phyloP scores from a whole-genome alignment of 2,113 vertebrate species.

The Pomatorhinus ruficollis region DNA sequence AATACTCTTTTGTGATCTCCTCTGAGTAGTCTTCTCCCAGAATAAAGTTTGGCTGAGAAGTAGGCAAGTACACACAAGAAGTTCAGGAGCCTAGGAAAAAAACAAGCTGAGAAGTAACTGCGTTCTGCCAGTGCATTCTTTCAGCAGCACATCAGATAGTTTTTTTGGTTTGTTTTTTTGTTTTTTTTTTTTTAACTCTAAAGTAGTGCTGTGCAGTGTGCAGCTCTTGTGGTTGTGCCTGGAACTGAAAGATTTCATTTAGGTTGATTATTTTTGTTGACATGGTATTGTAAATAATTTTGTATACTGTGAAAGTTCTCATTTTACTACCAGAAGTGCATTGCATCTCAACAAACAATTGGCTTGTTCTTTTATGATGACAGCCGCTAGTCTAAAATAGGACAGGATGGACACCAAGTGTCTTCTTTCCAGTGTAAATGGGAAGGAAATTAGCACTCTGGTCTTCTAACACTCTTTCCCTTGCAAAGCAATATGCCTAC shows the following conservation, averaged over 20 bases:
- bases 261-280: neutral
- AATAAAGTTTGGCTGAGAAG: neutral
- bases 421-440: neutral
- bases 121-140: neutral
- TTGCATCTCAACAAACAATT: neutral
- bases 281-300: neutral
- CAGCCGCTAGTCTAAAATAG: neutral
- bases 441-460: neutral
- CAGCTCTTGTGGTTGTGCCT: neutral
- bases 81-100: neutral
- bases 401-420: neutral
- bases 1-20: neutral
- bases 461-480: neutral
- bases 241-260: neutral
- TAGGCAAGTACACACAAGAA: neutral
- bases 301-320: neutral
- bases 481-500: neutral
- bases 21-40: neutral
- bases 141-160: neutral
- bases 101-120: neutral
- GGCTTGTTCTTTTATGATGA: neutral
- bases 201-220: neutral
- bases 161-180: neutral
- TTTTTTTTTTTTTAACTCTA: neutral
- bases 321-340: neutral